These are phyloP conservation scores for Megaceryle alcyon DNA, from an alignment of 2,797 vertebrate genomes.

Conservation along the genomic window DNA sequence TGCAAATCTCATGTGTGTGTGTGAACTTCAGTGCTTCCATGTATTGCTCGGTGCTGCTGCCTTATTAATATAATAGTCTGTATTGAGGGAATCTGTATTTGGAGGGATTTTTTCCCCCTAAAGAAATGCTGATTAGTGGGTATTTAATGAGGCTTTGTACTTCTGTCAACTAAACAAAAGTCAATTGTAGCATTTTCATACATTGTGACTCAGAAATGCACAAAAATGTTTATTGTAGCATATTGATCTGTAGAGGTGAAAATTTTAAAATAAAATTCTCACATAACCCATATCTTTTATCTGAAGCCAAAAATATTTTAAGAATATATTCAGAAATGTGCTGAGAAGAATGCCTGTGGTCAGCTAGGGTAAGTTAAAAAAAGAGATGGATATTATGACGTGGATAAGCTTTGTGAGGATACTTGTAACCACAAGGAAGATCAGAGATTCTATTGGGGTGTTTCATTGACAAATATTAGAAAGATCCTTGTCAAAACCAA, in stretches of 20 bases:
- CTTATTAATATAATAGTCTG: neutral
- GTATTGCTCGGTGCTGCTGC: neutral
- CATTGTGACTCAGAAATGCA: neutral
- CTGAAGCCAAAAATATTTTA: neutral
- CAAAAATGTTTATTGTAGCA: neutral
- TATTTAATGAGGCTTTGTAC: neutral
- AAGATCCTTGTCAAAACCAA: neutral
- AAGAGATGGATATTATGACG: neutral
- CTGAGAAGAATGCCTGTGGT: neutral
- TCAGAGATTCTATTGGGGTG: neutral
- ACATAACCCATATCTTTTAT: neutral
- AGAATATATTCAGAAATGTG: neutral
- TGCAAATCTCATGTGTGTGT: constrained; percentile 6
- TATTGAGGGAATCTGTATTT: neutral
- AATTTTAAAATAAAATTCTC: neutral
- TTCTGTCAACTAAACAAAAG: neutral
- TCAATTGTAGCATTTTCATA: neutral
- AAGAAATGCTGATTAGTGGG: neutral
- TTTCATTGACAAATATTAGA: neutral
- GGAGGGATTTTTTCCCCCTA: too few relatives aligned
- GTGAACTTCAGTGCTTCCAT: neutral
- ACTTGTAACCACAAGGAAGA: neutral
- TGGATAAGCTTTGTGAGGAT: neutral
- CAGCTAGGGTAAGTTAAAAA: neutral
- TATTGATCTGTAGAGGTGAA: neutral